phyloP scores from a whole-genome alignment of 2,888 invertebrate species.

The Tinea semifulvella region DNA sequence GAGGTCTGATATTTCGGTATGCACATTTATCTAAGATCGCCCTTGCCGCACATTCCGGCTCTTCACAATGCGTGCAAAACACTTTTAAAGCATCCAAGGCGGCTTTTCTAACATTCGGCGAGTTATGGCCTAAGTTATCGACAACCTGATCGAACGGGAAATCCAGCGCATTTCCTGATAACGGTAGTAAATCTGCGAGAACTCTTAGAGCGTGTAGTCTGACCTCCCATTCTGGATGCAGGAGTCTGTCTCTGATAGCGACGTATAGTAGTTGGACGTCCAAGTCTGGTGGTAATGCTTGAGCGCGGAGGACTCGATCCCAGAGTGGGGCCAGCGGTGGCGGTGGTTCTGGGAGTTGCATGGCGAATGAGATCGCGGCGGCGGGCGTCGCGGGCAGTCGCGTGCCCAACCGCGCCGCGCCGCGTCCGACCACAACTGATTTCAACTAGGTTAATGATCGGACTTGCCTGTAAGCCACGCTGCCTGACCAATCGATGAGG shows the following conservation, averaged over 20 bases:
- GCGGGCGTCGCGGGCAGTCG: constrained; percentile 34
- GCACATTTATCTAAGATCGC: constrained; percentile 73
- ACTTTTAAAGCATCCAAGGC: constrained; percentile 79
- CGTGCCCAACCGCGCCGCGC: constrained; percentile 49
- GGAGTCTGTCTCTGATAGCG: constrained; percentile 76
- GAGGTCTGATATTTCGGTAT: constrained; percentile 63
- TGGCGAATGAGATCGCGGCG: constrained; percentile 31
- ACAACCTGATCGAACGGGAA: constrained; percentile 78
- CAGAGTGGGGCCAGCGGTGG: constrained; percentile 77
- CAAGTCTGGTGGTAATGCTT: constrained; percentile 74
- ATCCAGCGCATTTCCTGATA: constrained; percentile 74
- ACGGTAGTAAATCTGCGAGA: constrained; percentile 79
- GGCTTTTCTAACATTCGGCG: constrained; percentile 83
- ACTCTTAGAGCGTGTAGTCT: constrained; percentile 83
- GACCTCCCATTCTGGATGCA: constrained; percentile 86
- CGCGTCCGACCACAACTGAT: constrained; percentile 36
- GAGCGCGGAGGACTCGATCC: constrained; percentile 81
- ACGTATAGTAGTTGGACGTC: constrained; percentile 73
- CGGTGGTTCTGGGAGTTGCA: constrained; percentile 59
- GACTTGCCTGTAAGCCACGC: constrained; percentile 27
- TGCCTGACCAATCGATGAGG: constrained; percentile 58
- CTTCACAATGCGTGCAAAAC: constrained; percentile 74
- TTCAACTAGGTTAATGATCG: constrained; percentile 62
- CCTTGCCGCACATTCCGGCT: constrained; percentile 72
- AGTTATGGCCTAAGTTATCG: constrained; percentile 80